phyloP scores from a whole-genome alignment of 2,888 invertebrate genomes.

The Zeuzera pyrina region DNA sequence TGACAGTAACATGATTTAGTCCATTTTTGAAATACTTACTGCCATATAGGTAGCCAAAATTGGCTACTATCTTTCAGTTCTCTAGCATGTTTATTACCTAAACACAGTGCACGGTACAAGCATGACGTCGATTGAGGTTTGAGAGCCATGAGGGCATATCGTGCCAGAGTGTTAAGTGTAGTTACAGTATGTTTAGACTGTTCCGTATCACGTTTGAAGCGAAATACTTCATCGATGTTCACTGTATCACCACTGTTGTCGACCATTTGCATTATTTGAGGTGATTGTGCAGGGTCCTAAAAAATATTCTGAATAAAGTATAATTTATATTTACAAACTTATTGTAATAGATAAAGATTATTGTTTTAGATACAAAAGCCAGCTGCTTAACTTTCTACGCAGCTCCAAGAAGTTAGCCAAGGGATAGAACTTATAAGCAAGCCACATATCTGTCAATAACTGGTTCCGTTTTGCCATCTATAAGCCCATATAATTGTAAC shows the following conservation, averaged over 20 bases:
- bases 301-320: constrained; percentile 12
- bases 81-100: constrained; percentile 77
- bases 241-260: constrained; percentile 46
- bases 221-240: constrained; percentile 57
- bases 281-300: constrained; percentile 48
- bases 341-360: too few relatives aligned
- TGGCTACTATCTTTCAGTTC: constrained; percentile 66
- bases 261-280: constrained; percentile 61
- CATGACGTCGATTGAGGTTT: constrained; percentile 73
- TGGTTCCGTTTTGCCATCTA: too few relatives aligned
- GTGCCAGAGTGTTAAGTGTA: constrained; percentile 68
- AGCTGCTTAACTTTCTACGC: too few relatives aligned
- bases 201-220: constrained; percentile 44
- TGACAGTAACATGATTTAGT: background rate
- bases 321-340: too few relatives aligned
- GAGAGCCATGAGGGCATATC: constrained; percentile 64
- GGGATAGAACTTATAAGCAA: too few relatives aligned
- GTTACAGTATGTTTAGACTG: constrained; percentile 41
- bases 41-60: constrained; percentile 83
- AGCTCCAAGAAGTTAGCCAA: too few relatives aligned
- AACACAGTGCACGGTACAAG: constrained; percentile 76
- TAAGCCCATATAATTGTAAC: too few relatives aligned
- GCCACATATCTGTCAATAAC: too few relatives aligned
- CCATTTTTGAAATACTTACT: constrained; percentile 59
- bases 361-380: too few relatives aligned